These are phyloP conservation scores for Loriculus beryllinus DNA, from an alignment of 2,797 vertebrate genomes.

Conservation along the genomic window DNA sequence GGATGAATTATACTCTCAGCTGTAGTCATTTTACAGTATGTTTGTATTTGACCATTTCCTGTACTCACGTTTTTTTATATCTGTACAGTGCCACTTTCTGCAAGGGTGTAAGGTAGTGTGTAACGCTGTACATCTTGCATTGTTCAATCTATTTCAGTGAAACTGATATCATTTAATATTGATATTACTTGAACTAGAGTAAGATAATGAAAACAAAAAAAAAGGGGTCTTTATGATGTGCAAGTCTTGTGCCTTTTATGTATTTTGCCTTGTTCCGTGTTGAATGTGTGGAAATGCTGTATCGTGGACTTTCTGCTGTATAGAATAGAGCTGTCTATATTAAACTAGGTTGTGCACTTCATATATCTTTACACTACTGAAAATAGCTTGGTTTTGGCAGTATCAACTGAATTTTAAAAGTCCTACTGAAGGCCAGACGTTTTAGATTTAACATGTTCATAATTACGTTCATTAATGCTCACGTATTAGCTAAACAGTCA, in stretches of 20 bases:
- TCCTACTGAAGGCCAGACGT: constrained; percentile 78
- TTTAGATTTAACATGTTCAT: constrained; percentile 72
- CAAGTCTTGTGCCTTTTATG: constrained; percentile 93
- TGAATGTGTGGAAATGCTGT: constrained; percentile 89
- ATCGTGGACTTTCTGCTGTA: constrained; percentile 83
- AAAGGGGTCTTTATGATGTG: constrained; percentile 84
- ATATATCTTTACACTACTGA: constrained; percentile 89
- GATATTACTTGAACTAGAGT: constrained; percentile 84
- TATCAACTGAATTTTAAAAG: constrained; percentile 76
- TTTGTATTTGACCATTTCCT: constrained; percentile 79
- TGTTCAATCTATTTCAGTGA: constrained; percentile 73
- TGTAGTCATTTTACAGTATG: constrained; percentile 76
- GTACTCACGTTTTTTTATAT: constrained; percentile 80
- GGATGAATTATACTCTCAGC: constrained; percentile 66
- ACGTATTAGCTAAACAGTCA: constrained; percentile 69
- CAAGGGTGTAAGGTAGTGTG: constrained; percentile 77
- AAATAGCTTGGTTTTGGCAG: constrained; percentile 83
- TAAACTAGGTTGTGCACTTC: constrained; percentile 85
- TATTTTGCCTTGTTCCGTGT: constrained; percentile 92
- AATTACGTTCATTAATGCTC: constrained; percentile 81
- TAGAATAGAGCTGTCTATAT: constrained; percentile 83
- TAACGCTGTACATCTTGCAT: constrained; percentile 78
- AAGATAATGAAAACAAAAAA: constrained; percentile 71
- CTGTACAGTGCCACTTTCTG: constrained; percentile 82
- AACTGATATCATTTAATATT: constrained; percentile 78